These are phyloP conservation scores for Forbesichthys agassizii DNA, from an alignment of 2,113 vertebrate genomes.

Conservation along the genomic window DNA sequence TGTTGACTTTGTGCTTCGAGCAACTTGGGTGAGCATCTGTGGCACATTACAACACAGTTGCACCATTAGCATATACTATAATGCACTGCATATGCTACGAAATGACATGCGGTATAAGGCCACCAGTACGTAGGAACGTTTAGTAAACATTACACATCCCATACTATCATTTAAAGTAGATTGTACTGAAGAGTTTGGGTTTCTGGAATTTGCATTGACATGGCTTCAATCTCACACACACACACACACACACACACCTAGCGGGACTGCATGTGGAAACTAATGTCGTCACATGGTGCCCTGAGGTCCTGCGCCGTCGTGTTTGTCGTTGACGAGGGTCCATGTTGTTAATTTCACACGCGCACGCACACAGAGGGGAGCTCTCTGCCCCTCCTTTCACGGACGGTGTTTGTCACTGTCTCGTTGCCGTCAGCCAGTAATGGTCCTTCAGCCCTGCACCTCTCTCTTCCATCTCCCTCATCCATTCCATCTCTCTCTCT, in stretches of 20 bases:
- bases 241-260: constrained; percentile 6
- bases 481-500: not conserved
- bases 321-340: constrained; percentile 15
- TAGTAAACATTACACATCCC: too few species aligned
- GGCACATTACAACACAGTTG: too few species aligned
- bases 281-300: constrained; percentile 6
- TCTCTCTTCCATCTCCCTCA: not conserved
- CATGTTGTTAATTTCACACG: constrained; percentile 52
- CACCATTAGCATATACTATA: too few species aligned
- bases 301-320: constrained; percentile 18
- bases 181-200: too few species aligned
- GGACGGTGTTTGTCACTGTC: constrained; percentile 15
- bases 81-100: too few species aligned
- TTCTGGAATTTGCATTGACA: too few species aligned
- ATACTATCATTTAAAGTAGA: too few species aligned
- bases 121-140: too few species aligned
- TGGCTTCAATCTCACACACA: not conserved
- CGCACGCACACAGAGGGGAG: constrained; percentile 9
- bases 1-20: too few species aligned
- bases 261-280: constrained; percentile 36
- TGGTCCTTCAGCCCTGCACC: constrained; percentile 1
- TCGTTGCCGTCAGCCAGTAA: constrained; percentile 1
- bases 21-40: too few species aligned
- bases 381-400: not conserved
- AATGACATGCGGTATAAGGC: too few species aligned